Evolutionary conservation across 2,113 vertebrate species (phyloP).

Genomic region (Mixornis gularis): DNA sequence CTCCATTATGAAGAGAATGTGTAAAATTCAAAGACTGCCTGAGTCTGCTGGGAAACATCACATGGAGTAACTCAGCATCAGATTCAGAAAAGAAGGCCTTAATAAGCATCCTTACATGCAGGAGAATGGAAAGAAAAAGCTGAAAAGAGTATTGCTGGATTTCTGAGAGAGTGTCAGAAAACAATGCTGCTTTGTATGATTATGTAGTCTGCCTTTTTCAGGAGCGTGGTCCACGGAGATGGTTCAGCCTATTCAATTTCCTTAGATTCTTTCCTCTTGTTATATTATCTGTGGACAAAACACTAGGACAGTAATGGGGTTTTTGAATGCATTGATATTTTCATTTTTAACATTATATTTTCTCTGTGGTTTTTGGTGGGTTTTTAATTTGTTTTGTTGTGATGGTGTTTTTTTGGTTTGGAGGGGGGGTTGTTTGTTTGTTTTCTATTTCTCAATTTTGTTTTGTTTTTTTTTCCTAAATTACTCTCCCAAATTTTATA

Average conservation of each 20-base stretch:
- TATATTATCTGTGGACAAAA: background rate
- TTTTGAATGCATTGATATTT: background rate
- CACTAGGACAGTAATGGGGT: background rate
- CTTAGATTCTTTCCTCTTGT: background rate
- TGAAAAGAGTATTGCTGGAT: background rate
- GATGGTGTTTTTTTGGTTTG: too few relatives aligned
- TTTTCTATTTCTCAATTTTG: background rate
- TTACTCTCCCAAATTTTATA: background rate
- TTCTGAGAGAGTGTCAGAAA: background rate
- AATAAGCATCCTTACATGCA: background rate
- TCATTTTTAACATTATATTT: background rate
- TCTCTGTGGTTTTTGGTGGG: background rate
- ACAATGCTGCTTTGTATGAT: background rate
- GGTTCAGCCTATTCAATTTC: background rate
- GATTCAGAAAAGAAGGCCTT: background rate
- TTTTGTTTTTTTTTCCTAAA: background rate
- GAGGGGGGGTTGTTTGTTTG: background rate
- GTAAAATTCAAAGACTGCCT: background rate
- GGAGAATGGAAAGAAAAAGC: background rate
- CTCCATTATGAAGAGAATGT: background rate
- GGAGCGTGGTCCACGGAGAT: background rate
- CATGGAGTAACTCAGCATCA: background rate
- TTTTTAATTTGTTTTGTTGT: background rate
- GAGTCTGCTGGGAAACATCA: background rate
- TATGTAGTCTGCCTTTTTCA: background rate